Percentiles rank a stretch among this genome's conserved stretches.
These are phyloP conservation scores for Archaeoteleia sp. DNA, from an alignment of 2,888 invertebrate genomes.

Conservation along the genomic window DNA sequence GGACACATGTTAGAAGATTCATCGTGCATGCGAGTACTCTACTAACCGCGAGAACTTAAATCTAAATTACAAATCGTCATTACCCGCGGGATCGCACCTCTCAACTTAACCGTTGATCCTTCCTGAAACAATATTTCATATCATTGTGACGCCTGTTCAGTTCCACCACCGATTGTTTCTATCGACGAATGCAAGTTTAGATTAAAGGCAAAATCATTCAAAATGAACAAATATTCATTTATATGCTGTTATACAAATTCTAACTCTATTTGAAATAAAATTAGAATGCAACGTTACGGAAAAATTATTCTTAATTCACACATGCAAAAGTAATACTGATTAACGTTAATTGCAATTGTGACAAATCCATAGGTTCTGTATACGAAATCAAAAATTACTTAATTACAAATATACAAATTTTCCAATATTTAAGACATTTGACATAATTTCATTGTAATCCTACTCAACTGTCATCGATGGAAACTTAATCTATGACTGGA, in stretches of 20 bases:
- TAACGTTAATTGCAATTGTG: too few relatives aligned
- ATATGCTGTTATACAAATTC: too few relatives aligned
- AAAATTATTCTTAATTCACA: slow-evolving; percentile 2
- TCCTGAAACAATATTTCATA: slow-evolving; percentile 54
- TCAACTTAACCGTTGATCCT: slow-evolving; percentile 51
- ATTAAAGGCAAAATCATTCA: too few relatives aligned
- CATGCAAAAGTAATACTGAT: too few relatives aligned
- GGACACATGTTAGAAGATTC: slow-evolving; percentile 62
- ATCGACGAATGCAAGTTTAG: slow-evolving; percentile 28
- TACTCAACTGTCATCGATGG: slow-evolving; percentile 10
- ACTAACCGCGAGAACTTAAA: slow-evolving; percentile 58
- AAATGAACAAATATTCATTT: too few relatives aligned
- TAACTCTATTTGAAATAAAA: too few relatives aligned
- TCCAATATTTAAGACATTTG: neutral
- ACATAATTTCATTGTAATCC: slow-evolving; percentile 5
- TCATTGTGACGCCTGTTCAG: slow-evolving; percentile 17
- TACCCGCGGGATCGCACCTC: slow-evolving; percentile 51
- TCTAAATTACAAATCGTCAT: slow-evolving; percentile 58
- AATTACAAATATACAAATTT: too few relatives aligned
- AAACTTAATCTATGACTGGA: slow-evolving; percentile 9
- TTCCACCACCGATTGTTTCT: slow-evolving; percentile 9
- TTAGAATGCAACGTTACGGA: too few relatives aligned
- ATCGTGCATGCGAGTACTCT: slow-evolving; percentile 55
- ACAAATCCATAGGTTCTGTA: too few relatives aligned
- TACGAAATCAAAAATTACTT: too few relatives aligned